Conservation (phyloP, 2,797 vertebrate genomes). For the Arvicola amphibius region DNA sequence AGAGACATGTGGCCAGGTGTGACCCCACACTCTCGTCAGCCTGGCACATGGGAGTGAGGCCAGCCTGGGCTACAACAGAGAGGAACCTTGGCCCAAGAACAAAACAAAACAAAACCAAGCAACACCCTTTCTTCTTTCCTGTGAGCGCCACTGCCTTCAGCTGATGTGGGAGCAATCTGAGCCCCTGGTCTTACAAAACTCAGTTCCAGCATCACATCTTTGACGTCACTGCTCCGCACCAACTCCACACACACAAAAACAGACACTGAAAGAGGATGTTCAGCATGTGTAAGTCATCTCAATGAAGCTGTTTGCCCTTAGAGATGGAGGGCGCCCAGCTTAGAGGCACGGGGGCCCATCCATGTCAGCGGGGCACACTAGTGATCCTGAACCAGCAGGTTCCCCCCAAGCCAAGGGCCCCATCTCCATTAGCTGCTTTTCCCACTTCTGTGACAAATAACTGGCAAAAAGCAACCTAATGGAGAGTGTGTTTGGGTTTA, state of each 20-base stretch:
- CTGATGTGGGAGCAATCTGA: background rate
- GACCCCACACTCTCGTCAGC: background rate
- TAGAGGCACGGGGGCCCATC: background rate
- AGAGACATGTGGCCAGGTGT: background rate
- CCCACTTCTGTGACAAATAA: background rate
- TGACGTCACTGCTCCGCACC: background rate
- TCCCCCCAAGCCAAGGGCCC: background rate
- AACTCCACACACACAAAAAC: background rate
- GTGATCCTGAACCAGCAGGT: too few species aligned
- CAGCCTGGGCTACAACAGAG: background rate
- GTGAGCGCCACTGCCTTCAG: background rate
- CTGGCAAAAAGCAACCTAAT: background rate
- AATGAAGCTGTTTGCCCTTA: background rate
- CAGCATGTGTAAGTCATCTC: background rate
- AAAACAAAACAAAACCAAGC: background rate
- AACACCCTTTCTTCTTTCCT: background rate
- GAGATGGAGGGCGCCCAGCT: background rate
- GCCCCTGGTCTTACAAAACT: background rate
- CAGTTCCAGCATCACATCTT: background rate
- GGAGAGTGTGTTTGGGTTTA: background rate
- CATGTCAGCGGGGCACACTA: background rate
- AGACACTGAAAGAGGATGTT: background rate
- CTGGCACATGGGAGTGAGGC: background rate
- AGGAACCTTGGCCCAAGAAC: background rate
- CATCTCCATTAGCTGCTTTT: background rate